Conservation (phyloP, 2,113 vertebrate species). For the Lamprotornis superbus region DNA sequence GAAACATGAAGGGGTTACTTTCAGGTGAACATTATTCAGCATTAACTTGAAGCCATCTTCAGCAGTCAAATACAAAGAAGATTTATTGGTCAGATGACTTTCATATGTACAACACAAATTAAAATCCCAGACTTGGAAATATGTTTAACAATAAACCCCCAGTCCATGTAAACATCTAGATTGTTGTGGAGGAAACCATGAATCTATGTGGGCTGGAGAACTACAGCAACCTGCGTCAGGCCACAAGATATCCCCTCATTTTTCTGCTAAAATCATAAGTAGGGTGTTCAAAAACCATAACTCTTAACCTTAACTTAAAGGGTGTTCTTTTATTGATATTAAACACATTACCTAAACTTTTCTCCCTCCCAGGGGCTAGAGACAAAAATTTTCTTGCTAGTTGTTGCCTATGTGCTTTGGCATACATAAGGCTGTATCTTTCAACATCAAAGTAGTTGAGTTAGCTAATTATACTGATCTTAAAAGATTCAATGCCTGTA, state of each 20-base stretch:
- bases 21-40: not conserved
- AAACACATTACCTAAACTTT: not conserved
- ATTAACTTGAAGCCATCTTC: not conserved
- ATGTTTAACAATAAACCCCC: not conserved
- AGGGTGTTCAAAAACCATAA: not conserved
- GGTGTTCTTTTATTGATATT: not conserved
- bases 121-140: not conserved
- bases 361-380: not conserved
- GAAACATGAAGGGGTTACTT: not conserved
- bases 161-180: not conserved
- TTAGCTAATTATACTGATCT: conserved; percentile 30
- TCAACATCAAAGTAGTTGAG: conserved; percentile 16
- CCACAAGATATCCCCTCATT: not conserved
- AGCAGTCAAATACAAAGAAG: not conserved
- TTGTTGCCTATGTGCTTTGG: not conserved
- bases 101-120: not conserved
- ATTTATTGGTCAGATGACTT: conserved; percentile 9
- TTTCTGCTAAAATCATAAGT: not conserved
- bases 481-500: conserved; percentile 13
- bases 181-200: not conserved
- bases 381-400: not conserved
- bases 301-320: not conserved
- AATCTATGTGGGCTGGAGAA: not conserved
- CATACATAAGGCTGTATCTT: not conserved
- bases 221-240: not conserved